Conservation (phyloP, 2,797 vertebrate species). For the Lutjanus campechanus region DNA sequence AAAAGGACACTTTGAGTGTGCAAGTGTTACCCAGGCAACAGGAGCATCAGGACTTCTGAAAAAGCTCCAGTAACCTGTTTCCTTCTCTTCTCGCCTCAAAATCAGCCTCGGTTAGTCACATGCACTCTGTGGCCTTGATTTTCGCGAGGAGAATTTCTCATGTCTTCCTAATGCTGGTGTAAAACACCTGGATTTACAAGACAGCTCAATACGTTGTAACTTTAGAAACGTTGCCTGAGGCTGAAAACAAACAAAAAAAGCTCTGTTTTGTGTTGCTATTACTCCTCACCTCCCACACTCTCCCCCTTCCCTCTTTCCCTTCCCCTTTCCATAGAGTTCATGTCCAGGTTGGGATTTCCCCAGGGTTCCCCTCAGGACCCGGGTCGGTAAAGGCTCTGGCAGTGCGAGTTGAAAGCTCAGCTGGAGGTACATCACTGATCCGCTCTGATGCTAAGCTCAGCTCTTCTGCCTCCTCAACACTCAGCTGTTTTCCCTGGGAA, state of each 20-base stretch:
- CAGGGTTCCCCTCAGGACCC: slow-evolving; percentile 44
- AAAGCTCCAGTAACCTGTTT: slow-evolving; percentile 43
- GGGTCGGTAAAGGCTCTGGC: slow-evolving; percentile 31
- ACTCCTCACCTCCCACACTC: slow-evolving; percentile 11
- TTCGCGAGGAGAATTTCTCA: slow-evolving; percentile 2
- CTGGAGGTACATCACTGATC: slow-evolving; percentile 51
- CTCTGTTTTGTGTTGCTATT: slow-evolving; percentile 1
- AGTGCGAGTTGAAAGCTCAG: slow-evolving; percentile 48
- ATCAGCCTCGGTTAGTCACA: slow-evolving; percentile 21
- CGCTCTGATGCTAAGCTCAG: slow-evolving; percentile 40
- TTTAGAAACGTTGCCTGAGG: slow-evolving; percentile 34
- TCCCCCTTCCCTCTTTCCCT: slow-evolving; percentile 6
- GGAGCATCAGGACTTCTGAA: slow-evolving; percentile 55
- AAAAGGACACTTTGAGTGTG: slow-evolving; percentile 63
- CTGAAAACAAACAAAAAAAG: slow-evolving; percentile 23
- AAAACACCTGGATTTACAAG: slow-evolving; percentile 51
- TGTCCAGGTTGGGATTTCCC: slow-evolving; percentile 50
- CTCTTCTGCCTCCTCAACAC: slow-evolving; percentile 27
- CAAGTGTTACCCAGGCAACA: slow-evolving; percentile 85
- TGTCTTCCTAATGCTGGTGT: neutral
- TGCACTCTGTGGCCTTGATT: slow-evolving; percentile 34
- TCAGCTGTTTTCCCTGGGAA: slow-evolving; percentile 29
- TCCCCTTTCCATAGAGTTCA: slow-evolving; percentile 36
- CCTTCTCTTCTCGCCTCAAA: slow-evolving; percentile 25
- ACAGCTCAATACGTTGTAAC: slow-evolving; percentile 19